Conservation (phyloP, 2,113 vertebrate species). For the Perca flavescens region DNA sequence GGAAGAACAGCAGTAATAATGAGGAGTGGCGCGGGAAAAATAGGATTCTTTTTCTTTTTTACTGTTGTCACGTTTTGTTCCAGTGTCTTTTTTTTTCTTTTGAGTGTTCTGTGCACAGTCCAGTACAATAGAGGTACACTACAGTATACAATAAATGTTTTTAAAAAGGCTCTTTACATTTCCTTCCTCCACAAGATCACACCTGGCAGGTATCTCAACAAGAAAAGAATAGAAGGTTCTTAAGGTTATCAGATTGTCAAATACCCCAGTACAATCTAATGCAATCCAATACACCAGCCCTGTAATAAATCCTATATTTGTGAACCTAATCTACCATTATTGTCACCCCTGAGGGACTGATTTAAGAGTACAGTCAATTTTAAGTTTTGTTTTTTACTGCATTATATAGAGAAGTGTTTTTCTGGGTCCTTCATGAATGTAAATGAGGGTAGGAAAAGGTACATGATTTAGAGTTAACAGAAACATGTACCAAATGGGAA, state of each 20-base stretch:
- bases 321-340: background rate
- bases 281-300: background rate
- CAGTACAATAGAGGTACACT: background rate
- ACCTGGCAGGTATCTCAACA: background rate
- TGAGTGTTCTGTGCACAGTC: background rate
- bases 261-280: background rate
- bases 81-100: background rate
- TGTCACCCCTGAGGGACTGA: background rate
- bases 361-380: too few species aligned
- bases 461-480: background rate
- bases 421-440: background rate
- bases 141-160: background rate
- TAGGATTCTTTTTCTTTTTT: background rate
- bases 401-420: background rate
- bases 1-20: background rate
- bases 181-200: background rate
- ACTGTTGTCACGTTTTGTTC: background rate
- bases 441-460: background rate
- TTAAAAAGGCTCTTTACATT: background rate
- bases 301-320: background rate
- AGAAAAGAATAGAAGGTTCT: background rate
- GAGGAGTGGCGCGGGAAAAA: constrained; percentile 4
- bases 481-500: background rate
- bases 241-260: background rate
- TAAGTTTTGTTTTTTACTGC: background rate